These are phyloP conservation scores for Amblyjoppa fuscipennis DNA, from an alignment of 2,888 invertebrate species.

Conservation along the genomic window DNA sequence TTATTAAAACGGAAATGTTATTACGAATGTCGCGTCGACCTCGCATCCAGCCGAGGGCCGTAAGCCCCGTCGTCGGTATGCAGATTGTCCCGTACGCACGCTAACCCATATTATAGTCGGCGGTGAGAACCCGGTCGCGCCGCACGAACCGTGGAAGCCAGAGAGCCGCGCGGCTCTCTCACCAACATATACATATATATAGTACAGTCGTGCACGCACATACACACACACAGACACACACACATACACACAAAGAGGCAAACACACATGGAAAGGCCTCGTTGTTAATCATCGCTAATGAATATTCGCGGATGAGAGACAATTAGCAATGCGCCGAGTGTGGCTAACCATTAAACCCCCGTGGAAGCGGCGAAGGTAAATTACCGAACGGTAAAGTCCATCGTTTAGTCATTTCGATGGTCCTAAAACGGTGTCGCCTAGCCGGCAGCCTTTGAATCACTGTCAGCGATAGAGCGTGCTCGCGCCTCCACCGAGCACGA, in stretches of 20 bases:
- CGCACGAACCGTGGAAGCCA: constrained; percentile 62
- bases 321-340: constrained; percentile 71
- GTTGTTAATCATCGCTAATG: constrained; percentile 72
- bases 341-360: constrained; percentile 66
- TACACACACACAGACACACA: constrained; percentile 12
- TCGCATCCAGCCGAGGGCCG: background rate
- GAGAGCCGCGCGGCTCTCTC: background rate
- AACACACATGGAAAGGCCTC: constrained; percentile 40
- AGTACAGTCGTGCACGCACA: background rate
- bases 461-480: background rate
- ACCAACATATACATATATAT: background rate
- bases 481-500: too few species aligned
- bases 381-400: constrained; percentile 56
- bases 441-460: background rate
- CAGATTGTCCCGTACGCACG: background rate
- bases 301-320: constrained; percentile 71
- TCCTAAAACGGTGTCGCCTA: constrained; percentile 16
- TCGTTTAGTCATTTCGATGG: constrained; percentile 65
- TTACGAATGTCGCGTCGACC: constrained; percentile 6
- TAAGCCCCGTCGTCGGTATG: background rate
- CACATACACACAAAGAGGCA: constrained; percentile 3
- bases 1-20: background rate
- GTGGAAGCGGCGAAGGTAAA: constrained; percentile 52
- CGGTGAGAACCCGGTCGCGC: constrained; percentile 35
- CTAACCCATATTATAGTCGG: constrained; percentile 32